A percentile compares a stretch with the other conserved stretches of the same genome.
These are phyloP conservation scores for Neoseiulus cucumeris DNA, from an alignment of 1,140 invertebrate genomes.

Conservation along the genomic window DNA sequence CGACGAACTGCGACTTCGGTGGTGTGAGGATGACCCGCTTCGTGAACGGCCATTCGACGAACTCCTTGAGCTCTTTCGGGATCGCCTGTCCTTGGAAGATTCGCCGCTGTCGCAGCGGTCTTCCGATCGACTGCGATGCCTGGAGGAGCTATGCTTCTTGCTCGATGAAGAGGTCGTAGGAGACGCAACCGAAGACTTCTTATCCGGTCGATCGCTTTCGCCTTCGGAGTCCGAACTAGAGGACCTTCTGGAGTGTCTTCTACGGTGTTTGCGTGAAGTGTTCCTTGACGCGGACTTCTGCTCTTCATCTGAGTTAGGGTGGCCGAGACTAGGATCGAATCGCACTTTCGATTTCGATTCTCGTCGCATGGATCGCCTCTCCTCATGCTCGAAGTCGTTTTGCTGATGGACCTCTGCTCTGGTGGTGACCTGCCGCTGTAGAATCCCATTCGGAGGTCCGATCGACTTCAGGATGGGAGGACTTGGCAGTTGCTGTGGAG, in stretches of 20 bases:
- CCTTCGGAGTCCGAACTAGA: slow-evolving; percentile 12
- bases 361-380: not conserved
- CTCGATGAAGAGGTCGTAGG: not conserved
- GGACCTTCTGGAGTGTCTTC: not conserved
- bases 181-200: slow-evolving; percentile 7
- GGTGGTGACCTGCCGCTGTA: not conserved
- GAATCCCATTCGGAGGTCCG: slow-evolving; percentile 5
- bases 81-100: slow-evolving; percentile 9
- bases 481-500: not conserved
- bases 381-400: not conserved
- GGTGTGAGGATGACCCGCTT: not conserved
- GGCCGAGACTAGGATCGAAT: slow-evolving; percentile 9
- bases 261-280: not conserved
- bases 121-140: slow-evolving; percentile 11
- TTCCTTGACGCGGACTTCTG: slow-evolving; percentile 7
- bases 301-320: not conserved
- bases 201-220: slow-evolving; percentile 16
- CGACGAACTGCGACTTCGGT: not conserved
- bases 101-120: slow-evolving; percentile 6
- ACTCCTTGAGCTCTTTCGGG: slow-evolving; percentile 1
- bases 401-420: not conserved
- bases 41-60: slow-evolving; percentile 7
- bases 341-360: slow-evolving; percentile 9
- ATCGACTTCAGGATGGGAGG: slow-evolving; percentile 7
- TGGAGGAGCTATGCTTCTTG: slow-evolving; percentile 11